Evolutionary conservation across 2,797 vertebrate genomes (phyloP), one percentile per base, ranked within the genome.

Genomic region (Crenuchus spilurus): DNA sequence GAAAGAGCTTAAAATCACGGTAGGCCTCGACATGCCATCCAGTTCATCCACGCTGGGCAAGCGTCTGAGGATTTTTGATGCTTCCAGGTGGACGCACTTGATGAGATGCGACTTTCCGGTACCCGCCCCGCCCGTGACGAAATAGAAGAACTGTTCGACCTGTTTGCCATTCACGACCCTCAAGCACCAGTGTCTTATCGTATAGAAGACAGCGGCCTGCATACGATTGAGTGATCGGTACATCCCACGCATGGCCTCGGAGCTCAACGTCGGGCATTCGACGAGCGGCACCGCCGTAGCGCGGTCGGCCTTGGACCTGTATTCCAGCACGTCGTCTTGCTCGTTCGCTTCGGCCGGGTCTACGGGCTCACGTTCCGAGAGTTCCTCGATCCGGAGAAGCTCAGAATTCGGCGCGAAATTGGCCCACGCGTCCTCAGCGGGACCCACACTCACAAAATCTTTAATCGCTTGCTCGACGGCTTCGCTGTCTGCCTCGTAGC

Each of bases 71-170:
- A 62, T 78, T 48, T 70, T 74, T 52, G 70, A 26, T 6, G 28
- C 61, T 16, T 78, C 76, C 3, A 16, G 11, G 31, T 78, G 48
- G 48, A 78, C 37, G 18, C 70, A 80, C 18, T 78, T 76, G 41
- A 80, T 80, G 1, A 78, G 13, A 6, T 75, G 51, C 1, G 74
- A 74, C 20, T 80, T 76, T 1, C 78, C 78, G 35, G 68, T 70
- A 8, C 77, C 67, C 13, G 78, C 78, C 60, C 76, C 78, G 6
- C 70, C 76, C 11, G 55, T 52, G 13, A 83, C 48, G 52, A 80
- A 83, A 14, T 74, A 83, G 7, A 74, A 68, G 28, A 80, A 83
- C 4, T 33, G 60, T 3, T 78, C 70, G 13, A 44, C 42, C 2
- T 57, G 52, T 9, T 64, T 3, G 3, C 42, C 73, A 46, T 70